Percentiles rank a stretch among this genome's conserved stretches.
Conservation (phyloP, 2,113 vertebrate genomes). For the Atherinomorus stipes region DNA sequence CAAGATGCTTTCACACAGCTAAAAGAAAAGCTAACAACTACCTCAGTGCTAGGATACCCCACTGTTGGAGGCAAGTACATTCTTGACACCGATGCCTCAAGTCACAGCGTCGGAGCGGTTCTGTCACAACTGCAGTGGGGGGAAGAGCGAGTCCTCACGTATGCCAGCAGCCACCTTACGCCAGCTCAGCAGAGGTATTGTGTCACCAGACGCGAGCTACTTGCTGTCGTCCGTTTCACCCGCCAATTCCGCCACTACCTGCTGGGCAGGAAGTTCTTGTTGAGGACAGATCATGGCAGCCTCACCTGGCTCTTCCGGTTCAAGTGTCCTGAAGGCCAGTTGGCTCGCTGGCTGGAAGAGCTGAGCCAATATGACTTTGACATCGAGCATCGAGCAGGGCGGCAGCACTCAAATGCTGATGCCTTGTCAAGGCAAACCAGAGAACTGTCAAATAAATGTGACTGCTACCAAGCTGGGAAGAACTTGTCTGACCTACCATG, state of each 20-base stretch:
- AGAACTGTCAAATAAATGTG: neutral
- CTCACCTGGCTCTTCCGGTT: constrained; percentile 4
- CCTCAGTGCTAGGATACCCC: neutral
- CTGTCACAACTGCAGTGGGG: neutral
- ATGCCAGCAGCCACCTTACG: neutral
- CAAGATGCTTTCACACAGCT: neutral
- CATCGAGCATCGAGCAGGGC: neutral
- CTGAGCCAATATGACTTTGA: constrained; percentile 1
- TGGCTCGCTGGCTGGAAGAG: constrained; percentile 3
- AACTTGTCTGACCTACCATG: neutral
- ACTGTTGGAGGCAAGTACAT: neutral
- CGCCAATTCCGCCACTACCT: neutral
- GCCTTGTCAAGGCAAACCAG: neutral
- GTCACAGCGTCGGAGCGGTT: neutral
- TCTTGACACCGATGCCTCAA: neutral
- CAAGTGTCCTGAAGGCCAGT: neutral
- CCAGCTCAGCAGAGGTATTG: neutral
- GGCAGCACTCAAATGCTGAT: neutral
- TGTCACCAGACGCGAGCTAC: neutral
- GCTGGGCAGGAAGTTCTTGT: neutral
- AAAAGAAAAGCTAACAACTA: neutral
- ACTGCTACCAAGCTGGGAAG: neutral
- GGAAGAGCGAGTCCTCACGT: neutral
- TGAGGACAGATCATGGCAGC: neutral
- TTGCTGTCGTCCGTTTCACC: constrained; percentile 4